A percentile compares a stretch with the other conserved stretches of the same genome.
These are phyloP conservation scores for Rhipidura dahli DNA, from an alignment of 2,113 vertebrate genomes.

Conservation along the genomic window DNA sequence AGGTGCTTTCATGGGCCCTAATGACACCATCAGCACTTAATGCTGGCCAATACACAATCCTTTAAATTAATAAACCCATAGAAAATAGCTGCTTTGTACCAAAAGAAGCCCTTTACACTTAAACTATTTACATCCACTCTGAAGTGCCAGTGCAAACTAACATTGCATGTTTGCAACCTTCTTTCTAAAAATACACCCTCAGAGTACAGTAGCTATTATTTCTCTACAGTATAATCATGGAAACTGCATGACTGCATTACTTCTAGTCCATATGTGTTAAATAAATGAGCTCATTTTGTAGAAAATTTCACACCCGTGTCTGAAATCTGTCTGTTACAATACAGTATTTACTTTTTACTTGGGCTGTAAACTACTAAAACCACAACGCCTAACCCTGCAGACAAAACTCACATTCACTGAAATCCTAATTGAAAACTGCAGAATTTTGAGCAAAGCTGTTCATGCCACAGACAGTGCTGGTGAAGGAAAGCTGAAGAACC, in stretches of 20 bases:
- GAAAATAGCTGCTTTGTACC: not conserved
- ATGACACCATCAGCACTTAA: not conserved
- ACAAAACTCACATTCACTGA: conserved; percentile 34
- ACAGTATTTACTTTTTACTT: conserved; percentile 18
- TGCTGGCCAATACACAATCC: not conserved
- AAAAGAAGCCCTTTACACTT: not conserved
- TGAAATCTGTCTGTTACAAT: not conserved
- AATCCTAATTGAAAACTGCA: not conserved
- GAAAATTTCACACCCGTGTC: not conserved
- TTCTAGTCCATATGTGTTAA: not conserved
- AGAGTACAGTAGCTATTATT: not conserved
- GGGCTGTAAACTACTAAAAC: conserved; percentile 30
- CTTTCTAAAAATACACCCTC: conserved; percentile 16
- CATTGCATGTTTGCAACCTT: not conserved
- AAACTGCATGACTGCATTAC: not conserved
- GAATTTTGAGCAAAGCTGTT: not conserved
- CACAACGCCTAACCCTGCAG: not conserved
- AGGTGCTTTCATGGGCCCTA: not conserved
- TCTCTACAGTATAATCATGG: not conserved
- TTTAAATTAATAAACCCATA: not conserved
- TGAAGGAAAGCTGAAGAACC: not conserved
- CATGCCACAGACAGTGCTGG: not conserved
- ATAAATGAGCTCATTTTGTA: conserved; percentile 29
- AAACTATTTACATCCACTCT: not conserved
- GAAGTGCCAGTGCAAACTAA: not conserved